Evolutionary conservation across 2,888 invertebrate genomes (phyloP).

Genomic region (Apotomis capreana): DNA sequence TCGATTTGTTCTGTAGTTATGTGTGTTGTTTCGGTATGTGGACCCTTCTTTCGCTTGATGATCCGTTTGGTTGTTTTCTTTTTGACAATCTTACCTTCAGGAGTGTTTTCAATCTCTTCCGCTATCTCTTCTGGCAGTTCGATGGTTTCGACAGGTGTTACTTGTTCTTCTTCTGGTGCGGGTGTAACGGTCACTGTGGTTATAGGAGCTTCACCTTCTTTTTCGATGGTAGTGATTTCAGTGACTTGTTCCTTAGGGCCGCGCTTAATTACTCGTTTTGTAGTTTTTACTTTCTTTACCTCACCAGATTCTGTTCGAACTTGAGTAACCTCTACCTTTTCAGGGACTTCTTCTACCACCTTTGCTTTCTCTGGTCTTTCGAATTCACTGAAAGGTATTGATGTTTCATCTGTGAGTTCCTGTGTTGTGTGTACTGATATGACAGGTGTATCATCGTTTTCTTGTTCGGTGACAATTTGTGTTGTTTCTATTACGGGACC

Average conservation of each 20-base stretch:
- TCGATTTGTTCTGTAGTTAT: slow-evolving; percentile 44
- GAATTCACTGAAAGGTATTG: background rate
- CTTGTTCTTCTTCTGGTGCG: slow-evolving; percentile 50
- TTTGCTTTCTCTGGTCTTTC: too few species aligned
- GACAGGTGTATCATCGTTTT: too few species aligned
- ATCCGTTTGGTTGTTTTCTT: slow-evolving; percentile 2
- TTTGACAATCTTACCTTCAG: slow-evolving; percentile 10
- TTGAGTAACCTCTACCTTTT: slow-evolving; percentile 54
- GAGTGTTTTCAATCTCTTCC: background rate
- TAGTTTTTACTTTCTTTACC: slow-evolving; percentile 61
- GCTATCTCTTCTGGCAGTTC: slow-evolving; percentile 45
- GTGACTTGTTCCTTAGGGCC: slow-evolving; percentile 73
- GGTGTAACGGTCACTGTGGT: slow-evolving; percentile 56
- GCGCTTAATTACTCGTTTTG: slow-evolving; percentile 73
- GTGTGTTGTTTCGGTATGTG: slow-evolving; percentile 54
- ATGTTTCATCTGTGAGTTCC: too few species aligned
- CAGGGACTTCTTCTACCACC: too few species aligned
- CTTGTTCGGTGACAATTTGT: too few species aligned
- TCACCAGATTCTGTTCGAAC: slow-evolving; percentile 63
- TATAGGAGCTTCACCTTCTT: slow-evolving; percentile 62
- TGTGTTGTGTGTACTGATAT: too few species aligned
- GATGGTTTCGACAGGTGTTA: slow-evolving; percentile 44
- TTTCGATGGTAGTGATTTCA: slow-evolving; percentile 72
- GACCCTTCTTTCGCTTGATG: slow-evolving; percentile 66
- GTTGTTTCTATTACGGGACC: too few species aligned